phyloP scores from a whole-genome alignment of 2,888 invertebrate species.

The Drosophila yooni region DNA sequence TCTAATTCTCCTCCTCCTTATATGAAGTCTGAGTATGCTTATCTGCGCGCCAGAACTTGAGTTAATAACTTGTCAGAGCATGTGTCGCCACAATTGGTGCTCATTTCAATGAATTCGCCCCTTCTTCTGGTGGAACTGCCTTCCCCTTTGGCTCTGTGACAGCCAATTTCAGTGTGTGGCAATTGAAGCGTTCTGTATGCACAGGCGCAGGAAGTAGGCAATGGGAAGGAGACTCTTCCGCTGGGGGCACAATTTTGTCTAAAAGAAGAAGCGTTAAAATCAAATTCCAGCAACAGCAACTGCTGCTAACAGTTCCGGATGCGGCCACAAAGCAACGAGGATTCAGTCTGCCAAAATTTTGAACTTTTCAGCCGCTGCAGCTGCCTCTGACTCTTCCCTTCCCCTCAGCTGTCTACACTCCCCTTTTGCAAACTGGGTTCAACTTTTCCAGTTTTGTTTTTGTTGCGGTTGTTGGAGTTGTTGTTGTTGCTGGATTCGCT shows the following conservation, averaged over 20 bases:
- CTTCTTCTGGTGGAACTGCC: background rate
- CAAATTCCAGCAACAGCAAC: slow-evolving; percentile 55
- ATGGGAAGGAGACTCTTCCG: slow-evolving; percentile 18
- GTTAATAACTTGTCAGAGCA: slow-evolving; percentile 64
- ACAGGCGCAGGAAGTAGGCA: slow-evolving; percentile 10
- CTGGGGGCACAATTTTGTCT: slow-evolving; percentile 22
- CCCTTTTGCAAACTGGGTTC: slow-evolving; percentile 28
- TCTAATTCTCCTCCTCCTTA: background rate
- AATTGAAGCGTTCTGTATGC: slow-evolving; percentile 32
- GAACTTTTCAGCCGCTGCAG: slow-evolving; percentile 58
- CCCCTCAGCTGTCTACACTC: background rate
- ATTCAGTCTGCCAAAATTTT: slow-evolving; percentile 65
- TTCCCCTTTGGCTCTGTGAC: slow-evolving; percentile 22
- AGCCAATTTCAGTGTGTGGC: slow-evolving; percentile 63
- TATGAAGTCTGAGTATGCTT: slow-evolving; percentile 14
- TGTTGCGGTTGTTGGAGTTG: slow-evolving; percentile 50
- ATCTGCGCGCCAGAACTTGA: slow-evolving; percentile 22
- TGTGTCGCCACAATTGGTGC: slow-evolving; percentile 54
- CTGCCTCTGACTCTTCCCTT: slow-evolving; percentile 11
- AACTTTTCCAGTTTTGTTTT: slow-evolving; percentile 71
- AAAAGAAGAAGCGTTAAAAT: slow-evolving; percentile 62
- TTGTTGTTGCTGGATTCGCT: slow-evolving; percentile 29
- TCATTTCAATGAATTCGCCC: slow-evolving; percentile 45
- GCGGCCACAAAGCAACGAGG: slow-evolving; percentile 43
- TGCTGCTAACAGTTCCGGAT: slow-evolving; percentile 61